These are phyloP conservation scores for Apogon hyalosoma DNA, from an alignment of 2,797 vertebrate species.

Conservation along the genomic window DNA sequence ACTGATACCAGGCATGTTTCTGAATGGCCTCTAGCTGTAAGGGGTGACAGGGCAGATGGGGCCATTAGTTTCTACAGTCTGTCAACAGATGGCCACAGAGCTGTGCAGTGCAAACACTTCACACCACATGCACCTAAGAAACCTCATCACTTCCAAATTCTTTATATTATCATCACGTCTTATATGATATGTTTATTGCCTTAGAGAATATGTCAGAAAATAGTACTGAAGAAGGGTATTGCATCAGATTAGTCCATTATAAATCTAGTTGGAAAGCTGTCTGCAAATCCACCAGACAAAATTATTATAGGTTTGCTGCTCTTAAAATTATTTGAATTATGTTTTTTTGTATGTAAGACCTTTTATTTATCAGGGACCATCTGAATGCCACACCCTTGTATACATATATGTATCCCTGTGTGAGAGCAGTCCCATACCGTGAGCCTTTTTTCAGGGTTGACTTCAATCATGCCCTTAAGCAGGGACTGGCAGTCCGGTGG, in stretches of 20 bases:
- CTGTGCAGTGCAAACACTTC: constrained; percentile 47
- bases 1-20: constrained; percentile 96
- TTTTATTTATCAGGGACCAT: not conserved
- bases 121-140: constrained; percentile 18
- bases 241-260: no score
- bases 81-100: constrained; percentile 70
- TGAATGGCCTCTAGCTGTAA: constrained; percentile 92
- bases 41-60: constrained; percentile 71
- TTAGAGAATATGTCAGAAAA: not conserved
- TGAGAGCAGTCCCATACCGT: constrained; percentile 80
- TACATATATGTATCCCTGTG: not conserved
- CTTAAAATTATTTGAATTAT: not conserved
- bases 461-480: constrained; percentile 93
- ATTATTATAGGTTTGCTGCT: no score
- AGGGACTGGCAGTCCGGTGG: constrained; percentile 92
- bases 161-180: constrained; percentile 1
- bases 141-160: constrained; percentile 26
- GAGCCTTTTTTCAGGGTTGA: constrained; percentile 92
- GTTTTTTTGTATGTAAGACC: not conserved
- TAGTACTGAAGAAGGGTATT: not conserved
- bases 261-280: no score
- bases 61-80: constrained; percentile 74
- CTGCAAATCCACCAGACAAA: no score
- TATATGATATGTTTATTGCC: not conserved
- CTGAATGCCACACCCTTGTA: not conserved